Evolutionary conservation across 1,140 invertebrate species (phyloP).

Genomic region (Scaptomyza montana): DNA sequence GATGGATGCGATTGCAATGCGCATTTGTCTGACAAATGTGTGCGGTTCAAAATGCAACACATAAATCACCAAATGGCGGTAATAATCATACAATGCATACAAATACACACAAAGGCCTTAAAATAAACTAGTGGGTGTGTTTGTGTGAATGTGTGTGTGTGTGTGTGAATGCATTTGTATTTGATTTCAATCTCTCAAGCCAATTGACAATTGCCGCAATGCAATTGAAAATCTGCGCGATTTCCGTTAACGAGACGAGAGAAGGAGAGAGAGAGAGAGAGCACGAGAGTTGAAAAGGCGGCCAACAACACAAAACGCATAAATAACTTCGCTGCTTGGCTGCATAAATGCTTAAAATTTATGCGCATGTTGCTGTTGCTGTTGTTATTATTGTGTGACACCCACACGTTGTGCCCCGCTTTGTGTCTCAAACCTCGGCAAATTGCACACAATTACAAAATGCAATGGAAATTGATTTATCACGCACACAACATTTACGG

Average conservation of each 20-base stretch:
- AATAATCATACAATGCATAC: conserved; percentile 68
- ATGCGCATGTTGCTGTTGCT: conserved; percentile 26
- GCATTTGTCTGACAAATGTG: conserved; percentile 60
- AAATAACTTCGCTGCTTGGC: conserved; percentile 53
- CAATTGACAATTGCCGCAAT: conserved; percentile 75
- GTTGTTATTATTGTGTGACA: conserved; percentile 2
- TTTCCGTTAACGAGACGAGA: conserved; percentile 61
- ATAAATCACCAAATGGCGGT: conserved; percentile 71
- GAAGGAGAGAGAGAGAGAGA: conserved; percentile 6
- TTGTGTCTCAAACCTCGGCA: conserved; percentile 9
- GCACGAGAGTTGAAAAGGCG: conserved; percentile 28
- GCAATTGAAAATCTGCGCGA: conserved; percentile 74
- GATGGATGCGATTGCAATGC: conserved; percentile 47
- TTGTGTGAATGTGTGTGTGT: background rate
- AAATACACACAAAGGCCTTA: conserved; percentile 17
- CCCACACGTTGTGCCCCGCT: background rate
- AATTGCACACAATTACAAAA: conserved; percentile 80
- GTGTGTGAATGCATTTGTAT: conserved; percentile 2
- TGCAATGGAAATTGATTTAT: conserved; percentile 82
- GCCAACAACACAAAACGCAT: conserved; percentile 43
- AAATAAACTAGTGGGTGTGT: background rate
- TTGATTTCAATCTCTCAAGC: conserved; percentile 74
- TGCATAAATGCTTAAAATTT: conserved; percentile 76
- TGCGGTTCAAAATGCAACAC: conserved; percentile 67
- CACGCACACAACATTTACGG: conserved; percentile 79